Conservation (phyloP, 2,113 vertebrate species). For the Strix aluco region DNA sequence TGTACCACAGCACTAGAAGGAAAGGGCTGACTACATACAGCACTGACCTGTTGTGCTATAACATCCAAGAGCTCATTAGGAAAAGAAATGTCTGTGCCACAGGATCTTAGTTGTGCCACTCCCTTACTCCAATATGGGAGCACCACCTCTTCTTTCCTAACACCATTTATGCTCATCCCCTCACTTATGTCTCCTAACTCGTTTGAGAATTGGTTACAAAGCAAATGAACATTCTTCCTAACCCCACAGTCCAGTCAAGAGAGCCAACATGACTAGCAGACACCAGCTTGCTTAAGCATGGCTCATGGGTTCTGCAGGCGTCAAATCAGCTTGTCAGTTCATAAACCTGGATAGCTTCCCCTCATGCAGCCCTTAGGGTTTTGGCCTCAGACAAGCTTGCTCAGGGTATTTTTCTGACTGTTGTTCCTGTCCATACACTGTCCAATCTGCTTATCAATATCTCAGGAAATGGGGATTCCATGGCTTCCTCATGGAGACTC, state of each 20-base stretch:
- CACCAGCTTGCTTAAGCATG: neutral
- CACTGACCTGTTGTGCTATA: neutral
- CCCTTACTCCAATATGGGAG: neutral
- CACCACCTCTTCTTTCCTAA: neutral
- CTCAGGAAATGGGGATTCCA: neutral
- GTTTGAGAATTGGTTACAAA: neutral
- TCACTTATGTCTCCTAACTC: neutral
- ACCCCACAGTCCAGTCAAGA: neutral
- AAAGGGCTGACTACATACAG: neutral
- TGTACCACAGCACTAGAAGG: neutral
- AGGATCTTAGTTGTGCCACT: fast-evolving
- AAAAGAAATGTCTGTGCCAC: neutral
- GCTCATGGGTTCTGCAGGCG: neutral
- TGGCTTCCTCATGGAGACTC: neutral
- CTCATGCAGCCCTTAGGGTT: neutral
- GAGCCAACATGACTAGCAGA: neutral
- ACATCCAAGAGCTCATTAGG: neutral
- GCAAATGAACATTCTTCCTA: fast-evolving
- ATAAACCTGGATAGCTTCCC: neutral
- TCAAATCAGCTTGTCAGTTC: neutral
- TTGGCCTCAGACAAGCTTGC: neutral
- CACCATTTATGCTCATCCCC: neutral
- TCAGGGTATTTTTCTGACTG: neutral
- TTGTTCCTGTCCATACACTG: neutral
- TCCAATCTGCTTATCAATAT: neutral